Evolutionary conservation across 2,113 vertebrate genomes (phyloP).

Genomic region (Callocephalon fimbriatum): DNA sequence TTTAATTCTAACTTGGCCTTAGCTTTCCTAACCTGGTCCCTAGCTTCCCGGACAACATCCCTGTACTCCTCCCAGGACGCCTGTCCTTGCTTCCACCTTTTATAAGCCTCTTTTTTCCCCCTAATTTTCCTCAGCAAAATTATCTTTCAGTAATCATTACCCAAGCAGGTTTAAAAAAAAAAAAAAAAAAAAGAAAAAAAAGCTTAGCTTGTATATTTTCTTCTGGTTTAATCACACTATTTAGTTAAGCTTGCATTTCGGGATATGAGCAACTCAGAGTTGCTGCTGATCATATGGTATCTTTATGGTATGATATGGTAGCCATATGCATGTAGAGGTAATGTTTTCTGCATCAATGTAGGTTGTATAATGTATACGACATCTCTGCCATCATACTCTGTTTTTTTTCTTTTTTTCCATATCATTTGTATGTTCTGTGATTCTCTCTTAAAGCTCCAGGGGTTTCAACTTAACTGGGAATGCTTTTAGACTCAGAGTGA

Average conservation of each 20-base stretch:
- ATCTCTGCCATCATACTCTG: background rate
- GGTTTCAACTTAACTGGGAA: background rate
- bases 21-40: no score
- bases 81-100: no score
- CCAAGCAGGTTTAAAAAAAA: no score
- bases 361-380: background rate
- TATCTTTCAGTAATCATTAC: no score
- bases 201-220: background rate
- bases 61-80: no score
- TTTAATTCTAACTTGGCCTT: no score
- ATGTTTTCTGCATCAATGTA: background rate
- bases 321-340: background rate
- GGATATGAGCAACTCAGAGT: accelerated
- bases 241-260: background rate
- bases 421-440: background rate
- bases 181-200: background rate
- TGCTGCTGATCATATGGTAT: accelerated
- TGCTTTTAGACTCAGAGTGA: background rate
- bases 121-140: no score
- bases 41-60: no score
- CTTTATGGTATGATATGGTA: background rate
- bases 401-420: background rate
- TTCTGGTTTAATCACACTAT: background rate
- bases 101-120: no score
- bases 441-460: background rate